Evolutionary conservation across 2,888 invertebrate species (phyloP).

Genomic region (Coelinius sp.): DNA sequence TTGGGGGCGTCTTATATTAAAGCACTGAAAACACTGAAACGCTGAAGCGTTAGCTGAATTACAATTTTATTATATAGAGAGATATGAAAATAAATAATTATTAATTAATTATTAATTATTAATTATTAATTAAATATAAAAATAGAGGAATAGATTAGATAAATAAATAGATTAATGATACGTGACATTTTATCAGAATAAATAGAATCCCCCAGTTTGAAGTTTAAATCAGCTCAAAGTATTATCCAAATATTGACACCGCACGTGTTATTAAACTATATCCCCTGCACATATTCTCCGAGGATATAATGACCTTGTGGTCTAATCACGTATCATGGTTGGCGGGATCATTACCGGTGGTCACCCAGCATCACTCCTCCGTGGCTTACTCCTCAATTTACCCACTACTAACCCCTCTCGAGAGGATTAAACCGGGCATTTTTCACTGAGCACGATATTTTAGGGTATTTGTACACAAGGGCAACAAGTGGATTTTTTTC

Average conservation of each 20-base stretch:
- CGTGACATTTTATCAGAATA: background rate
- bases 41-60: no score
- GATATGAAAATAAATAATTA: no score
- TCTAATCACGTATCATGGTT: slow-evolving; percentile 6
- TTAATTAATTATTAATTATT: no score
- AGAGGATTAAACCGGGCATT: background rate
- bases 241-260: background rate
- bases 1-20: no score
- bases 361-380: background rate
- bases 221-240: background rate
- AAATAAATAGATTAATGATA: background rate
- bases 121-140: no score
- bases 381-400: background rate
- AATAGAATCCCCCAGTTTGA: background rate
- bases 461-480: no score
- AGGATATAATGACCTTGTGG: slow-evolving; percentile 9
- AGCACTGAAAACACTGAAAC: no score
- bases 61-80: no score
- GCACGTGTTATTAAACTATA: background rate
- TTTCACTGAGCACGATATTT: background rate
- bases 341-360: background rate
- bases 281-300: background rate
- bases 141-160: background rate
- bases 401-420: no score
- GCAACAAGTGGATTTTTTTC: no score